Conservation (phyloP, 2,888 invertebrate species). For the Oithona nana region DNA sequence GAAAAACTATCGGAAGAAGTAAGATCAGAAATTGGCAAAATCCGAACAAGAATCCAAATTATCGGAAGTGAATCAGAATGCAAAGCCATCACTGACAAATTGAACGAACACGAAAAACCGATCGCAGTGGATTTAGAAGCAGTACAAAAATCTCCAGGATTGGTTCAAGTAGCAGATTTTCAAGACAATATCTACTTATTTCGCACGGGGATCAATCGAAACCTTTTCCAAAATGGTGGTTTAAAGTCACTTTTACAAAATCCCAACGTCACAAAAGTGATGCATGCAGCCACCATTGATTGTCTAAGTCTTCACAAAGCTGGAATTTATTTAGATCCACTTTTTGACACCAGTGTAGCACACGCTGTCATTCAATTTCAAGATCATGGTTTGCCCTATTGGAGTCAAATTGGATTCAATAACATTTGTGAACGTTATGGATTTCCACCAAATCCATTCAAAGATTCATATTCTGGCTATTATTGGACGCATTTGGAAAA, state of each 20-base stretch:
- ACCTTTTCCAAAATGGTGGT: neutral
- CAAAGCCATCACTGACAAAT: neutral
- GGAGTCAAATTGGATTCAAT: neutral
- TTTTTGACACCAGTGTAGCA: conserved; percentile 5
- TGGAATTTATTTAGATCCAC: neutral
- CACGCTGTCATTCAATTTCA: conserved; percentile 4
- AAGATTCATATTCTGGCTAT: neutral
- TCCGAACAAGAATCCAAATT: too few relatives aligned
- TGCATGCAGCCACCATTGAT: neutral
- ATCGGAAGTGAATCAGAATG: neutral
- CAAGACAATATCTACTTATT: neutral
- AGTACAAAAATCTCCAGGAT: neutral
- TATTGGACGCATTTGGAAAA: neutral
- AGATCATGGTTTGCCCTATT: neutral
- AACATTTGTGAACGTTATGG: neutral
- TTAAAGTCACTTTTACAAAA: neutral
- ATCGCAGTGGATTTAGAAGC: neutral
- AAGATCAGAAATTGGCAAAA: too few relatives aligned
- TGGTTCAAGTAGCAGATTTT: neutral
- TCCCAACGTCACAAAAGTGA: neutral
- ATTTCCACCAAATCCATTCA: neutral
- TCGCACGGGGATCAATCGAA: neutral
- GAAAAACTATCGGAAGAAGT: too few relatives aligned
- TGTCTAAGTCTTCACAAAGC: neutral
- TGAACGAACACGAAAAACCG: neutral